Conservation (phyloP, 2,888 invertebrate genomes). For the Scaptomyza tumidula region DNA sequence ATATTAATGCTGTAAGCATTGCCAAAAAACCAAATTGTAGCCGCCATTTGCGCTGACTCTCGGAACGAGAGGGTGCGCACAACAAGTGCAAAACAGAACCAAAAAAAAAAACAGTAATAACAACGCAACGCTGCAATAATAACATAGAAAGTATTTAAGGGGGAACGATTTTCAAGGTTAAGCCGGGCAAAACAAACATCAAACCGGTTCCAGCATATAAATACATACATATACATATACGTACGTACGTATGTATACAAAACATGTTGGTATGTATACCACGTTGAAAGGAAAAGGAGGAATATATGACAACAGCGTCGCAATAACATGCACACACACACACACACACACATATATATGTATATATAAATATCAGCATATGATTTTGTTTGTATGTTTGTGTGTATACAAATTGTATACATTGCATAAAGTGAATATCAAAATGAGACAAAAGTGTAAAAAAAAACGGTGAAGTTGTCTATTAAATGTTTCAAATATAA, state of each 20-base stretch:
- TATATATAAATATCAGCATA: not conserved
- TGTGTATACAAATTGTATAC: not conserved
- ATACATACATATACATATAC: not conserved
- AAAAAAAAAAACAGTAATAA: slow-evolving; percentile 38
- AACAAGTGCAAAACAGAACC: slow-evolving; percentile 65
- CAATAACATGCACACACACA: slow-evolving; percentile 37
- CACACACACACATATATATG: slow-evolving; percentile 2
- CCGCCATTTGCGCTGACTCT: not conserved
- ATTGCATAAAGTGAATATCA: not conserved
- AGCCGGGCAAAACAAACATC: slow-evolving; percentile 82
- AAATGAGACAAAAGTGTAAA: not conserved
- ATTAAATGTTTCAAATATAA: not conserved
- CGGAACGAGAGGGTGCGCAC: slow-evolving; percentile 34
- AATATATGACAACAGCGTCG: slow-evolving; percentile 37
- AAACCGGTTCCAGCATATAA: slow-evolving; percentile 73
- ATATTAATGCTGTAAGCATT: slow-evolving; percentile 28
- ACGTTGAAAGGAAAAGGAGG: slow-evolving; percentile 12
- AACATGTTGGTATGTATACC: slow-evolving; percentile 3
- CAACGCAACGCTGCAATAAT: slow-evolving; percentile 54
- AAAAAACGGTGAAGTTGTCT: not conserved
- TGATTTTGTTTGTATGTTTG: not conserved
- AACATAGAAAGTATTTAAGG: slow-evolving; percentile 61
- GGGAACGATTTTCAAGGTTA: slow-evolving; percentile 80
- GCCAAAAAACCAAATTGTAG: slow-evolving; percentile 25
- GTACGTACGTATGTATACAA: not conserved